Evolutionary conservation across 1,140 invertebrate species (phyloP), one percentile per base, ranked within the genome.

Genomic region (Metaphire vulgaris): DNA sequence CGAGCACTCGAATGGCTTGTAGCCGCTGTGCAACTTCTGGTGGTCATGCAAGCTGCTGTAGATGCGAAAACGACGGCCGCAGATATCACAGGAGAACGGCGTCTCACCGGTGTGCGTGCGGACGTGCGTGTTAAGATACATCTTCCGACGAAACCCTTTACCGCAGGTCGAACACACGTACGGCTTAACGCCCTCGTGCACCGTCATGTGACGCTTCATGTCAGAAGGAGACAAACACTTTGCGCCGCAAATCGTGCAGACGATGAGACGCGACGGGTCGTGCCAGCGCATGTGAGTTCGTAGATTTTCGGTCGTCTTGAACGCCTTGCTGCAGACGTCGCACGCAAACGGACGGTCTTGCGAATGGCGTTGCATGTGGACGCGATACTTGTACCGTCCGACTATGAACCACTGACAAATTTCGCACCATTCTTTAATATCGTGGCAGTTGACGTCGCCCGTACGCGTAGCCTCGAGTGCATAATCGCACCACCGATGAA

Each of bases 81-180:
- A 69, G 30, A 69, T 14, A 14, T 69, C 30, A 26, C 67, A 72
- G 0, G 93, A 93, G 87, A 98, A 99, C 0, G 97, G 97, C 83
- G 99, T 99, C 87, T 99, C 96, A 0, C 97, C 97, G 0, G 97
- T 98, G 88, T 99, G 97, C 1, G 94, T 96, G 30, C 97, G 89
- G 78, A 99, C 90, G 83, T 98, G 96, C 80, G 96, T 97, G 85
- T 96, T 93, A 0, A 99, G 90, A 0, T 96, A 92, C 88, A 95
- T 97, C 0, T 96, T 96, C 33, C 97, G 89, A 75, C 84, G 84
- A 77, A 86, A 86, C 1, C 83, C 78, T 2, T 84, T 77, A 0
- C 80, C 79, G 80, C 85, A 86, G 0, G 81, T 70, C 0, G 79
- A 77, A 79, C 85, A 86, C 14, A 75, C 75, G 77, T 76, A 85